A percentile compares a stretch with the other conserved stretches of the same genome.
phyloP scores from a whole-genome alignment of 2,113 vertebrate genomes.

The Rhinoderma darwinii region DNA sequence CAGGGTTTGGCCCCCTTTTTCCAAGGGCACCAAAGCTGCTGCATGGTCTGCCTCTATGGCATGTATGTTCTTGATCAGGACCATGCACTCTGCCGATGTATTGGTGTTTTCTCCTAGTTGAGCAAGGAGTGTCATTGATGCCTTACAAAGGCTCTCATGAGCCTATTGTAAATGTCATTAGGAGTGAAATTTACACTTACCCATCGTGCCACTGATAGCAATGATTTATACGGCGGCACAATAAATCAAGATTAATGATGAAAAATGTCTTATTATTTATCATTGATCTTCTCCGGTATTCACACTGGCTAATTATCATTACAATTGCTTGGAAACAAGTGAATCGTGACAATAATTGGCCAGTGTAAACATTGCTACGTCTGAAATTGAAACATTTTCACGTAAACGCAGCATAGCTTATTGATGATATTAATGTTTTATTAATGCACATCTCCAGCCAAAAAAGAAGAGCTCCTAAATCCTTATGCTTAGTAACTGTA shows the following conservation, averaged over 20 bases:
- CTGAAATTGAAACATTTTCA: background rate
- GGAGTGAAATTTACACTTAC: too few relatives aligned
- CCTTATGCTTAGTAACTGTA: background rate
- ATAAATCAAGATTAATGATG: background rate
- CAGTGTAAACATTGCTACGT: background rate
- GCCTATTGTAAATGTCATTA: too few relatives aligned
- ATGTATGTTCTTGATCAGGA: too few relatives aligned
- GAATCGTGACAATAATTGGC: background rate
- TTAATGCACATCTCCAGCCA: background rate
- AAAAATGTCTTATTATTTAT: background rate
- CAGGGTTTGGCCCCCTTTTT: too few relatives aligned
- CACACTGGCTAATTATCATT: background rate
- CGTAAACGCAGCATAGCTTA: background rate
- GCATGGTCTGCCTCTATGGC: too few relatives aligned
- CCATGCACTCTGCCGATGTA: too few relatives aligned
- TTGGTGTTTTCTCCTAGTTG: too few relatives aligned
- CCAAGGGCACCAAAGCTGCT: too few relatives aligned
- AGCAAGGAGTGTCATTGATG: too few relatives aligned
- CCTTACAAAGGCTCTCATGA: too few relatives aligned
- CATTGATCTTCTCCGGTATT: too few relatives aligned
- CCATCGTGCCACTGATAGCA: too few relatives aligned
- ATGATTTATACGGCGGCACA: background rate
- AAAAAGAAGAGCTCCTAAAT: background rate
- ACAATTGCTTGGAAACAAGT: background rate
- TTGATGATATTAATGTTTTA: constrained; percentile 6